Conservation (phyloP, 2,888 invertebrate species). For the Adelognathus sp. region DNA sequence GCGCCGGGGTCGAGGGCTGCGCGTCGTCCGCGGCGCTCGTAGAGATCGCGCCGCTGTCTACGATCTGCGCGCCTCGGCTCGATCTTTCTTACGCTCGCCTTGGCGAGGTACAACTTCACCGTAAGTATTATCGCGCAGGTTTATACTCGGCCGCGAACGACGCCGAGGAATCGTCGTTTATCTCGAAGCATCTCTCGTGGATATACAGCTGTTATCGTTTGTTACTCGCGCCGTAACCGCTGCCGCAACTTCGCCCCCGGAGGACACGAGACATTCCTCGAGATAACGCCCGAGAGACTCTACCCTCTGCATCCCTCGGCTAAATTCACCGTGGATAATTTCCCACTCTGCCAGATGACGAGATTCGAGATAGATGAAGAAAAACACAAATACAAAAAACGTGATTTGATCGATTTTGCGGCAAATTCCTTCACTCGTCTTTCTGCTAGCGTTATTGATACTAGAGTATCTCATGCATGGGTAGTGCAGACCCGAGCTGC, state of each 20-base stretch:
- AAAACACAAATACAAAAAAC: too few species aligned
- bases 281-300: not conserved
- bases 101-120: not conserved
- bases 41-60: conserved; percentile 25
- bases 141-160: conserved; percentile 5
- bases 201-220: conserved; percentile 1
- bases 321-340: not conserved
- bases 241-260: not conserved
- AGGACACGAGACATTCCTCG: not conserved
- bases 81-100: conserved; percentile 44
- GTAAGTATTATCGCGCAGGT: conserved; percentile 7
- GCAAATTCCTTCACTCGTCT: too few species aligned
- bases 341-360: not conserved
- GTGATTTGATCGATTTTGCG: too few species aligned
- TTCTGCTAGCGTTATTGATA: too few species aligned
- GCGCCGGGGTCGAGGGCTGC: conserved; percentile 50
- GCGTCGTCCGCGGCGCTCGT: conserved; percentile 4
- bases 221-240: too few species aligned
- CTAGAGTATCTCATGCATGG: too few species aligned
- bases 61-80: conserved; percentile 29
- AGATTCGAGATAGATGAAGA: too few species aligned
- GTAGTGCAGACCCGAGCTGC: too few species aligned
- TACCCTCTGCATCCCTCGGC: not conserved
- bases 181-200: not conserved
- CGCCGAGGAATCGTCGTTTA: not conserved